Percentiles rank a stretch among this genome's conserved stretches.
These are phyloP conservation scores for Synergus japonicus DNA, from an alignment of 2,888 invertebrate species.

Conservation along the genomic window DNA sequence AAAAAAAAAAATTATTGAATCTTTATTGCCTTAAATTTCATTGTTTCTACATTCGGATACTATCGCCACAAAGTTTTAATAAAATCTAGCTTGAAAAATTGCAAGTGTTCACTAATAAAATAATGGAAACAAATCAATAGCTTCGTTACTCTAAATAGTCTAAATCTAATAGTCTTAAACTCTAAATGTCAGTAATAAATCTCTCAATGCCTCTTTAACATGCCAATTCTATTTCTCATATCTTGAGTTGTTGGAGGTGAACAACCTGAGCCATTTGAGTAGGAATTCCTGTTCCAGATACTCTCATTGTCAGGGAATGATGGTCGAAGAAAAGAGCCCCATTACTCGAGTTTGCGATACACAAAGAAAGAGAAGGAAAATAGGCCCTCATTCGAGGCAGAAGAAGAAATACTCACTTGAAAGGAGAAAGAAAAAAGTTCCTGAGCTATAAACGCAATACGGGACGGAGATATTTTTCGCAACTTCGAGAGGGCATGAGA, in stretches of 20 bases:
- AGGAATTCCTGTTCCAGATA: constrained; percentile 60
- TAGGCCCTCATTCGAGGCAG: background rate
- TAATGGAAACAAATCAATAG: background rate
- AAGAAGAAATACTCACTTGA: constrained; percentile 23
- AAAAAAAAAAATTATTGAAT: too few species aligned
- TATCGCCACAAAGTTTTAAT: too few species aligned
- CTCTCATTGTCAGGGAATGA: constrained; percentile 51
- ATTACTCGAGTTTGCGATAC: constrained; percentile 48
- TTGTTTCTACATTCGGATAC: too few species aligned
- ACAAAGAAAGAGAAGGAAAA: constrained; percentile 16
- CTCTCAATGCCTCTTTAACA: constrained; percentile 14
- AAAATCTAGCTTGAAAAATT: too few species aligned
- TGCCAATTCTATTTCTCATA: constrained; percentile 47
- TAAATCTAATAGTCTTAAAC: background rate
- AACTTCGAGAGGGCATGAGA: constrained; percentile 4
- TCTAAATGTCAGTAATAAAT: constrained; percentile 19
- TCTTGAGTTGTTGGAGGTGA: constrained; percentile 34
- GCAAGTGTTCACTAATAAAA: too few species aligned
- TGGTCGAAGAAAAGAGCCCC: constrained; percentile 55
- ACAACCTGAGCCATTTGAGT: constrained; percentile 16
- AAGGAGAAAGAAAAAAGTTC: constrained; percentile 17
- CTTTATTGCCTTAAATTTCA: too few species aligned
- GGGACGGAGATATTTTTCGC: background rate
- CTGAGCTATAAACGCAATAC: background rate
- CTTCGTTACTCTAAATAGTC: background rate